A percentile compares a stretch with the other conserved stretches of the same genome.
Evolutionary conservation across 2,888 invertebrate species (phyloP).

Genomic region (Thumatha senex): DNA sequence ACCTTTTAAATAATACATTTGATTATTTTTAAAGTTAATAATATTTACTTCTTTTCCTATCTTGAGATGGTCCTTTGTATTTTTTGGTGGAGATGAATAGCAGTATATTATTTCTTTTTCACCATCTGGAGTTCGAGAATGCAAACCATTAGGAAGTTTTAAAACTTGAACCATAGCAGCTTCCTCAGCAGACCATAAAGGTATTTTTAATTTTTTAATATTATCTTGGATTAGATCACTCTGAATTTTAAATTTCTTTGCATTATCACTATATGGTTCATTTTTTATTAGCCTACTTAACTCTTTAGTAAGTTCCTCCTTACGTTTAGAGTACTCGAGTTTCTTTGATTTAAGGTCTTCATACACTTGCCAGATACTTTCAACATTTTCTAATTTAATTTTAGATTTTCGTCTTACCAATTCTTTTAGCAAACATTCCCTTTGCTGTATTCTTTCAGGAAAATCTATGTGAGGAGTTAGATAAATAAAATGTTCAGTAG

Average conservation of each 20-base stretch:
- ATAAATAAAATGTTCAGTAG: slow-evolving; percentile 86
- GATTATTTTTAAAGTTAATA: slow-evolving; percentile 83
- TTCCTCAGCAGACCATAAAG: slow-evolving; percentile 89
- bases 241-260: slow-evolving; percentile 82
- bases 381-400: slow-evolving; percentile 81
- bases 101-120: slow-evolving; percentile 57
- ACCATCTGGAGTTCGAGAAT: slow-evolving; percentile 83
- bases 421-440: slow-evolving; percentile 77
- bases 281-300: slow-evolving; percentile 71
- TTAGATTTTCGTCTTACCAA: slow-evolving; percentile 79
- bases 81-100: slow-evolving; percentile 49
- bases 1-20: slow-evolving; percentile 85
- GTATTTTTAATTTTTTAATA: slow-evolving; percentile 84
- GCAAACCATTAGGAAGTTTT: slow-evolving; percentile 87
- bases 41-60: slow-evolving; percentile 80
- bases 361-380: slow-evolving; percentile 85
- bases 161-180: slow-evolving; percentile 85
- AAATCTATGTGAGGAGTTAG: slow-evolving; percentile 88
- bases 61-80: slow-evolving; percentile 77
- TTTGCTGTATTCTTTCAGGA: slow-evolving; percentile 78
- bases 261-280: slow-evolving; percentile 59
- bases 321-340: slow-evolving; percentile 76
- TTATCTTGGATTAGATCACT: slow-evolving; percentile 83
- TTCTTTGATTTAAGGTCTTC: slow-evolving; percentile 79
- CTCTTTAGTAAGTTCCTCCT: slow-evolving; percentile 71